These are phyloP conservation scores for Mystacornis crossleyi DNA, from an alignment of 2,113 vertebrate genomes.

Conservation along the genomic window DNA sequence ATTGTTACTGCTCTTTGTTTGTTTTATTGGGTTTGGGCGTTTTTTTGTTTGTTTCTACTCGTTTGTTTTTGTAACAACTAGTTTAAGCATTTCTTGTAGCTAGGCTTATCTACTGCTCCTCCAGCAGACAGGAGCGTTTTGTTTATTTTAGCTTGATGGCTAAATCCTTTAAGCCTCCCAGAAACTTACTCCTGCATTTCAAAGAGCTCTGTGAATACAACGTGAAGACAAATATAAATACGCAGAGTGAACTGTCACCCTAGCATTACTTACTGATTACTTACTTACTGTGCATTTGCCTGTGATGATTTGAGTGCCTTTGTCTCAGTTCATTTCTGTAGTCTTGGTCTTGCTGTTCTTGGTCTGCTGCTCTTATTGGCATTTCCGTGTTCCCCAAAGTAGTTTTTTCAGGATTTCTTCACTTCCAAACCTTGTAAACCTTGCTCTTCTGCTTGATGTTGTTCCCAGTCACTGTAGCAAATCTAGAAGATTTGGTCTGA, in stretches of 20 bases:
- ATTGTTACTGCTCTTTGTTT: neutral
- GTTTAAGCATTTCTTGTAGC: neutral
- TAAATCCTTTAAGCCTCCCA: conserved; percentile 24
- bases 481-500: neutral
- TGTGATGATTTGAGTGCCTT: neutral
- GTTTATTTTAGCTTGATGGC: neutral
- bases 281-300: neutral
- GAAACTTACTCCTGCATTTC: conserved; percentile 16
- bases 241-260: neutral
- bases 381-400: rapidly evolving
- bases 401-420: neutral
- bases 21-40: neutral
- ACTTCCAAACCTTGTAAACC: neutral
- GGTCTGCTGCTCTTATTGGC: neutral
- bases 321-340: neutral
- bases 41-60: neutral
- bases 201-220: neutral
- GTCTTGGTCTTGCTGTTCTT: neutral
- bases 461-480: neutral
- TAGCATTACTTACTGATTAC: neutral
- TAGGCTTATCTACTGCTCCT: neutral
- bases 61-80: neutral
- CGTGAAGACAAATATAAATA: neutral
- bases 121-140: neutral
- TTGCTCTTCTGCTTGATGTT: neutral